Percentiles rank a stretch among this genome's conserved stretches.
phyloP scores from a whole-genome alignment of 2,797 vertebrate species.

The Diglossa cyanea region DNA sequence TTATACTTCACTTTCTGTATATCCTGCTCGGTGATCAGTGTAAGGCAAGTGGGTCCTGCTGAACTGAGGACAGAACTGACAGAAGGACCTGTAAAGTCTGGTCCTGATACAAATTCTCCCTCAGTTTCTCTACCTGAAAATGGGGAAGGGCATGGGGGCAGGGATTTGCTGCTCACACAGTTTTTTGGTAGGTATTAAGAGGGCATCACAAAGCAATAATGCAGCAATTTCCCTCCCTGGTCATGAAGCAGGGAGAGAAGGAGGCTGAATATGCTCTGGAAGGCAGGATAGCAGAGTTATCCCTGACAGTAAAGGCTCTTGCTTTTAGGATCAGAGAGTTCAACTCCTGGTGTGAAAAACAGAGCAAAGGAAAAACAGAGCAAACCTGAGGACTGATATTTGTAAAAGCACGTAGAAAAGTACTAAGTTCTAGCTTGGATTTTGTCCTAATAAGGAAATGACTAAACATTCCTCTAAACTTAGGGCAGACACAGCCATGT shows the following conservation, averaged over 20 bases:
- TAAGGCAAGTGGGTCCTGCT: neutral
- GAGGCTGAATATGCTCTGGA: neutral
- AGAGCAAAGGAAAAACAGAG: neutral
- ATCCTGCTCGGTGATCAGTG: neutral
- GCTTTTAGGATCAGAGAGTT: neutral
- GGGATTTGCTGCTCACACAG: neutral
- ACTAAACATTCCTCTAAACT: slow-evolving; percentile 38
- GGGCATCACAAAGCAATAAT: neutral
- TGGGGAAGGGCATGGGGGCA: rapidly evolving
- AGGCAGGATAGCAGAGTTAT: neutral
- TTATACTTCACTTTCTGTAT: neutral
- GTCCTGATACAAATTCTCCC: neutral
- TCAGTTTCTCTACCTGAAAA: neutral
- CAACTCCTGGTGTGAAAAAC: neutral
- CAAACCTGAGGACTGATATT: neutral
- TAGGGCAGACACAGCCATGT: slow-evolving; percentile 11
- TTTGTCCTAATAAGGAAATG: slow-evolving; percentile 45
- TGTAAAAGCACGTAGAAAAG: slow-evolving; percentile 31
- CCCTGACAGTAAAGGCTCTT: neutral
- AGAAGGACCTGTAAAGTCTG: neutral
- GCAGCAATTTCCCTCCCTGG: neutral
- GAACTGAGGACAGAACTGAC: neutral
- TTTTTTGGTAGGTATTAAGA: neutral
- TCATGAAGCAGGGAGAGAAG: neutral
- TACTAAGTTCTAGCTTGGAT: slow-evolving; percentile 23